Evolutionary conservation across 2,797 vertebrate species (phyloP).

Genomic region (Miichthys miiuy): DNA sequence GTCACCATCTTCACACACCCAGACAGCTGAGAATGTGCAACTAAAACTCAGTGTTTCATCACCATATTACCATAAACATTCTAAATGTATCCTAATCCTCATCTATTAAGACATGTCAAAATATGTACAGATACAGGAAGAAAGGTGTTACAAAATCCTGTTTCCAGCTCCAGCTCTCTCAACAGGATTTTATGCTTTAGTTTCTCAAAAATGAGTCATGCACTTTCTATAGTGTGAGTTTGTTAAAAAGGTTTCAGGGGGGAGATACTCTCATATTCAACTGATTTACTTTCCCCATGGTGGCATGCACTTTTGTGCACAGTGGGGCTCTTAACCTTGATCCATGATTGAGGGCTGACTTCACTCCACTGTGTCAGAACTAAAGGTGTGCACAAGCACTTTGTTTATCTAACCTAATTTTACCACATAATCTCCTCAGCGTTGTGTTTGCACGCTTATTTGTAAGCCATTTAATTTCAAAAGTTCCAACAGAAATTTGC

Average conservation of each 20-base stretch:
- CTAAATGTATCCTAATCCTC: background rate
- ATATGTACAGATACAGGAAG: background rate
- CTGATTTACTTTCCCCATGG: constrained; percentile 50
- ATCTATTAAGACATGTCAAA: background rate
- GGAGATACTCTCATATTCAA: constrained; percentile 35
- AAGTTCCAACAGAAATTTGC: background rate
- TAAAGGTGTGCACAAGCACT: constrained; percentile 47
- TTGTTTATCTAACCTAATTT: constrained; percentile 56
- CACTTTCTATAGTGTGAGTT: constrained; percentile 39
- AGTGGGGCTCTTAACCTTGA: constrained; percentile 56
- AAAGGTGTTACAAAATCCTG: constrained; percentile 1
- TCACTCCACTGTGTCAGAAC: constrained; percentile 53
- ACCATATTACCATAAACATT: background rate
- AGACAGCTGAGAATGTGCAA: background rate
- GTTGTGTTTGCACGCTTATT: constrained; percentile 6
- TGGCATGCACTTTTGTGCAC: constrained; percentile 46
- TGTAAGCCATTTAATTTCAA: background rate
- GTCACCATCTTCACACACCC: constrained; percentile 1
- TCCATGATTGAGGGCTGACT: constrained; percentile 62
- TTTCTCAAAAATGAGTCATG: constrained; percentile 43
- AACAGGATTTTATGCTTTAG: constrained; percentile 18
- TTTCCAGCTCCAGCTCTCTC: constrained; percentile 23
- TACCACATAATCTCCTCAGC: constrained; percentile 27
- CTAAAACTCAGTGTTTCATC: background rate
- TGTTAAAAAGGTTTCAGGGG: constrained; percentile 31